These are phyloP conservation scores for Xylota sylvarum DNA, from an alignment of 2,888 invertebrate genomes.

Conservation along the genomic window DNA sequence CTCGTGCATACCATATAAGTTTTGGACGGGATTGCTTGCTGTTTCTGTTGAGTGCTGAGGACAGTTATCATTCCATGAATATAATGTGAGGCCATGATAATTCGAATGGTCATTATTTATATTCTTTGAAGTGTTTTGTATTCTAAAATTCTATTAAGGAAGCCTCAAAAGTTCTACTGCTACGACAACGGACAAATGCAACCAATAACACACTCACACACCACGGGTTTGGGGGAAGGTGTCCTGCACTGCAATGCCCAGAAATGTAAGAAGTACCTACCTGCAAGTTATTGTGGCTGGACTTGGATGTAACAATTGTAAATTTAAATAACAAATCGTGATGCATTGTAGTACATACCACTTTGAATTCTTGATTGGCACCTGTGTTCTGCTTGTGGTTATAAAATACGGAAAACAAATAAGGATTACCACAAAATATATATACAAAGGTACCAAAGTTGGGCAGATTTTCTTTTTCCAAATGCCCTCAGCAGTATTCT, in stretches of 20 bases:
- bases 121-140: conserved; percentile 84
- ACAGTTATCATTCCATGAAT: conserved; percentile 78
- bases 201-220: conserved; percentile 7
- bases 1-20: conserved; percentile 77
- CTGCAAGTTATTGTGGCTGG: conserved; percentile 34
- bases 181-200: conserved; percentile 29
- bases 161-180: conserved; percentile 72
- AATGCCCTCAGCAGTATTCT: no score
- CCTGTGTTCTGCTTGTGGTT: neutral
- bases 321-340: conserved; percentile 71
- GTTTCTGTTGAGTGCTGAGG: conserved; percentile 72
- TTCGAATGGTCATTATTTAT: conserved; percentile 84
- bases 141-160: conserved; percentile 84
- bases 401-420: neutral
- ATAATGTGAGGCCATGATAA: conserved; percentile 81
- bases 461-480: neutral
- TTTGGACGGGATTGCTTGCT: conserved; percentile 62
- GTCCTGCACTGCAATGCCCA: neutral
- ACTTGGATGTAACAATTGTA: conserved; percentile 61
- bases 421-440: neutral
- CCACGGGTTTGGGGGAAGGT: conserved; percentile 30
- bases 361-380: conserved; percentile 55
- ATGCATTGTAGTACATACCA: conserved; percentile 49
- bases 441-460: neutral
- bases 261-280: neutral